These are phyloP conservation scores for Tenodera sinensis DNA, from an alignment of 2,888 invertebrate species.

Conservation along the genomic window DNA sequence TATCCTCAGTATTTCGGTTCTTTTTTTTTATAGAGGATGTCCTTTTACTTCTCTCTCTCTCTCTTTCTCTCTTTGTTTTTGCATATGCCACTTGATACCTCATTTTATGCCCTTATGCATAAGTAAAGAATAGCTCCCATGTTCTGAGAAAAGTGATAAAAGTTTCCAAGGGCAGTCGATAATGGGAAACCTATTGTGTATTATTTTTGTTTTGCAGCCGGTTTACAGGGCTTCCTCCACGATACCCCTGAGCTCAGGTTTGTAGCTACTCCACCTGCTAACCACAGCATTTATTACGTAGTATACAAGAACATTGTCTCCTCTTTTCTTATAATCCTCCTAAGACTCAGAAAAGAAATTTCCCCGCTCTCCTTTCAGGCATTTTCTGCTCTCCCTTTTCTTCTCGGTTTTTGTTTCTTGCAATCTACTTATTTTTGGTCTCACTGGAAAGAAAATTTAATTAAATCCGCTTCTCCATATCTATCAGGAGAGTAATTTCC, in stretches of 20 bases:
- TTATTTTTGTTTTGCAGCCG: background rate
- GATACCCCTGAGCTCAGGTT: background rate
- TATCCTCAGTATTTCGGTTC: too few relatives aligned
- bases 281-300: background rate
- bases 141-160: too few relatives aligned
- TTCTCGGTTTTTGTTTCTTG: constrained; percentile 4
- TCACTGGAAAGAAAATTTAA: constrained; percentile 25
- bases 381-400: background rate
- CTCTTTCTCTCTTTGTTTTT: too few relatives aligned
- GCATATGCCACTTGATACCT: too few relatives aligned
- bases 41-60: too few relatives aligned
- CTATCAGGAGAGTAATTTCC: constrained; percentile 29
- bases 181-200: too few relatives aligned
- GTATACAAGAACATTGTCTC: background rate
- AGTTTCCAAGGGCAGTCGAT: too few relatives aligned
- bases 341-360: background rate
- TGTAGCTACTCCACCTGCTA: background rate
- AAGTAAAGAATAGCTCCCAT: too few relatives aligned
- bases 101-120: too few relatives aligned
- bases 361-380: background rate
- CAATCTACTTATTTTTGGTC: constrained; percentile 24
- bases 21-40: too few relatives aligned
- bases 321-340: background rate
- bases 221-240: background rate
- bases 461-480: constrained; percentile 28